Percentiles rank a stretch among this genome's conserved stretches.
Conservation (phyloP, 2,888 invertebrate species). For the Orthonevra nobilis region DNA sequence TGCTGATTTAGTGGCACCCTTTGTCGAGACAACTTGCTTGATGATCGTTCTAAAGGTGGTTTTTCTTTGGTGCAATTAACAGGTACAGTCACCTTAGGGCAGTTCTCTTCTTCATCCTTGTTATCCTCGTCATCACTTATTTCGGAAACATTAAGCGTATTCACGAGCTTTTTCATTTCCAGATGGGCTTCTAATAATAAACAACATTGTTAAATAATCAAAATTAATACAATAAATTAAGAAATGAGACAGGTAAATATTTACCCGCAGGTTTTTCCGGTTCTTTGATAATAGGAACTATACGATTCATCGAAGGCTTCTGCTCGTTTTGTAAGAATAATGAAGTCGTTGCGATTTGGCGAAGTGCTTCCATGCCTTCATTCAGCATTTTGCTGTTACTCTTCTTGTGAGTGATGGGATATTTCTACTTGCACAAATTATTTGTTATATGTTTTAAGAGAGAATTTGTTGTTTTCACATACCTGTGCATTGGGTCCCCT, state of each 20-base stretch:
- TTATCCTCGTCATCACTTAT: conserved; percentile 77
- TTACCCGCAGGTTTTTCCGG: conserved; percentile 76
- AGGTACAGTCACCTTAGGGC: conserved; percentile 58
- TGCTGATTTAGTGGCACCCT: conserved; percentile 77
- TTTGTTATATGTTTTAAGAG: no score
- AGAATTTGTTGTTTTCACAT: conserved; percentile 9
- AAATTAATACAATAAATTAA: no score
- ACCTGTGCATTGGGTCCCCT: conserved; percentile 78
- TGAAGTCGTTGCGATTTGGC: conserved; percentile 80
- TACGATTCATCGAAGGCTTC: conserved; percentile 77
- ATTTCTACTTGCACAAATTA: no score
- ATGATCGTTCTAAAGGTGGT: conserved; percentile 69
- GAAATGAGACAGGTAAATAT: no score
- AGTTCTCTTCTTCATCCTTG: conserved; percentile 43
- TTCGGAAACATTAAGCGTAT: conserved; percentile 76
- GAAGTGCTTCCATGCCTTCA: conserved; percentile 80
- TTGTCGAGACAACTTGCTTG: conserved; percentile 77
- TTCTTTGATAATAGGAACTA: conserved; percentile 80
- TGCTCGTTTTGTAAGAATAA: conserved; percentile 81
- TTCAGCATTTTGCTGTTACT: conserved; percentile 79
- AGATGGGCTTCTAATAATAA: conserved; percentile 74
- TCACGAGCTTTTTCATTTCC: conserved; percentile 78
- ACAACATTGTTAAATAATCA: no score
- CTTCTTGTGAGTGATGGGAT: conserved; percentile 78
- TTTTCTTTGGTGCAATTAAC: conserved; percentile 57